Base-by-base conservation (phyloP, 2,113 vertebrate species). In the Lipophrys pholis region DNA sequence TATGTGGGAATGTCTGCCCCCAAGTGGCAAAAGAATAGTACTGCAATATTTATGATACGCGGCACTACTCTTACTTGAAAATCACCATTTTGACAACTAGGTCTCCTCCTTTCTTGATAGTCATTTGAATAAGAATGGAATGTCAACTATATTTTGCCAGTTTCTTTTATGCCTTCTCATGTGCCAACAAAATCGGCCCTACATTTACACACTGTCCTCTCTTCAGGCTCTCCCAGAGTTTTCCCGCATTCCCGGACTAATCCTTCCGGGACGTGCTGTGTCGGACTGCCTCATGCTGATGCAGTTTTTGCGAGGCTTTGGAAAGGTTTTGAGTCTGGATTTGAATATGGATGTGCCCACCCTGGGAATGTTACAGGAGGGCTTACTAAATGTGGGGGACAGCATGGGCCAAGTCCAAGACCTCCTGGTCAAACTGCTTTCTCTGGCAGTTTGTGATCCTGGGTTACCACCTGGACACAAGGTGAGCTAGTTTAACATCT, bases 231-330 rank as follows among this genome's bases (percentile, higher is more conserved):
- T 99, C 64, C 98, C 97, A 62, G 96, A 97, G 52, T 93, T 99
- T 79, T 95, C 94, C 80, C 95, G 96, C 53, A 98, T 99, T 74
- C 95, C 97, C 2, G 97, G 98, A 48, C 95, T 99, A 56, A 94
- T 98, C 83, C 93, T 99, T 1, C 94, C 95, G 9, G 98, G 97
- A 66, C 92, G 91, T 58, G 95, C 97, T 0, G 99, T 99, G 90
- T 96, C 98, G 0, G 93, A 98, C 81, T 99, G 97, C 83, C 94
- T 99, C 83, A 99, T 99, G 98, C 95, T 99, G 77, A 95, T 99
- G 75, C 97, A 99, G 90, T 99, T 99, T 92, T 92, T 99, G 86
- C 92, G 95, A 49, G 97, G 97, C 86, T 99, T 99, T 1, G 98
- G 98, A 66, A 98, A 97, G 92, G 97, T 99, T 79, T 91, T 99